Evolutionary conservation across 2,113 vertebrate genomes (phyloP), one percentile per base, ranked within the genome.

Genomic region (Nansenia antarctica): DNA sequence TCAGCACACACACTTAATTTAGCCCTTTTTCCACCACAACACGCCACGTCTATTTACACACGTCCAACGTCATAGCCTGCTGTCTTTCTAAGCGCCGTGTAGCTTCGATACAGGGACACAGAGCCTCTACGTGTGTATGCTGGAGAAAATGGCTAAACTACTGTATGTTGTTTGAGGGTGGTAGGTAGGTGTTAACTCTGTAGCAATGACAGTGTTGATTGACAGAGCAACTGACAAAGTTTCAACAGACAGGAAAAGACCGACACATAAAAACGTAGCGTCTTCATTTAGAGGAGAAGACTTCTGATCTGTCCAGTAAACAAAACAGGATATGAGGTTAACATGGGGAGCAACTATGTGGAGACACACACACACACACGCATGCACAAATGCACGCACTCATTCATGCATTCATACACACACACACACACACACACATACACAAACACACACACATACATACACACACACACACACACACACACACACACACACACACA

Each of bases 1-100:
- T 88, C 84, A 86, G 78, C 85, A 58, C 79, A 74, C 76, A 58
- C 73, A 76, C 87, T 84, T 79, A 81, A 86, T 80, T 87, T 89
- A 89, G 86, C 82, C 76, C 71, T 59, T 70, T 85, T 79, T 80
- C 79, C 75, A 77, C 65, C 61, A 71, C 59, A 64, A 59, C 62
- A 24, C 34, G 47, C 11, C 29, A 3, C 69, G 71, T 67, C 70
- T 74, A 47, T 57, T 79, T 79, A 75, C 73, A 78, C 77, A 81
- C 70, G 82, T 78, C 82, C n/a, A n/a, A n/a, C 82, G 29, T 65
- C 62, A 69, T 62, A 45, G 49, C 24, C 35, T 70, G 58, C 49
- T 67, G 14, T 64, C n/a, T 22, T 30, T 22, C 11, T 18, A 65
- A 29, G 42, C 32, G 53, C 54, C 24, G 1, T 26, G n/a, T 30